These are phyloP conservation scores for Colossoma macropomum DNA, from an alignment of 2,113 vertebrate genomes.

Conservation along the genomic window DNA sequence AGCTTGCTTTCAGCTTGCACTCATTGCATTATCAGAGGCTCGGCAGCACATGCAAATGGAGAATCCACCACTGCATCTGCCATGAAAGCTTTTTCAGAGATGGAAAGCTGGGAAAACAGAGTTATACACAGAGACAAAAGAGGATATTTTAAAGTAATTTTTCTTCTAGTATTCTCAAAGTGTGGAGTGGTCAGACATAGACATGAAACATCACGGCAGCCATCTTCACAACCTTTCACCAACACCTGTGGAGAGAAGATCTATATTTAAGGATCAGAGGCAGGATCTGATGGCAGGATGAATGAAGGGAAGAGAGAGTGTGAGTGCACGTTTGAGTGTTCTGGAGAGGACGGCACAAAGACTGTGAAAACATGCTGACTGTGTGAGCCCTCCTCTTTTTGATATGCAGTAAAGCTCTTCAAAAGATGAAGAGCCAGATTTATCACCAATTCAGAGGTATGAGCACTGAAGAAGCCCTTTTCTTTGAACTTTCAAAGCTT, in stretches of 20 bases:
- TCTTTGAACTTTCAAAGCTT: neutral
- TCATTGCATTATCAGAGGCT: constrained; percentile 15
- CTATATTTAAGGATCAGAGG: constrained; percentile 13
- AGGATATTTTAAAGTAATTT: constrained; percentile 3
- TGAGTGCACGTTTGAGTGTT: constrained; percentile 17
- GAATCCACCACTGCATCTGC: neutral
- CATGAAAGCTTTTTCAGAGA: constrained; percentile 11
- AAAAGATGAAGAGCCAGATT: constrained; percentile 15
- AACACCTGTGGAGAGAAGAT: constrained; percentile 15
- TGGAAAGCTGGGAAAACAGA: neutral
- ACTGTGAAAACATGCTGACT: constrained; percentile 28
- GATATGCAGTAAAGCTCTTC: constrained; percentile 25
- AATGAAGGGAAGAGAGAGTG: constrained; percentile 4
- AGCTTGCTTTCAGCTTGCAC: constrained; percentile 21
- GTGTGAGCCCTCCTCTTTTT: constrained; percentile 25
- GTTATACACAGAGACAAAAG: neutral
- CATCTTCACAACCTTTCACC: constrained; percentile 9
- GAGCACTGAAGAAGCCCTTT: neutral
- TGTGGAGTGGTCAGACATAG: constrained; percentile 22
- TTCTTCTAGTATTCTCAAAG: constrained; percentile 23
- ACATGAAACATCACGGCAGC: neutral
- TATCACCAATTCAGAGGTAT: constrained; percentile 5
- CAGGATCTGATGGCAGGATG: constrained; percentile 10
- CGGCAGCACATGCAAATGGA: constrained; percentile 20
- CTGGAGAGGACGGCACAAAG: neutral